phyloP scores from a whole-genome alignment of 2,113 vertebrate genomes.

The Tringa solitaria region DNA sequence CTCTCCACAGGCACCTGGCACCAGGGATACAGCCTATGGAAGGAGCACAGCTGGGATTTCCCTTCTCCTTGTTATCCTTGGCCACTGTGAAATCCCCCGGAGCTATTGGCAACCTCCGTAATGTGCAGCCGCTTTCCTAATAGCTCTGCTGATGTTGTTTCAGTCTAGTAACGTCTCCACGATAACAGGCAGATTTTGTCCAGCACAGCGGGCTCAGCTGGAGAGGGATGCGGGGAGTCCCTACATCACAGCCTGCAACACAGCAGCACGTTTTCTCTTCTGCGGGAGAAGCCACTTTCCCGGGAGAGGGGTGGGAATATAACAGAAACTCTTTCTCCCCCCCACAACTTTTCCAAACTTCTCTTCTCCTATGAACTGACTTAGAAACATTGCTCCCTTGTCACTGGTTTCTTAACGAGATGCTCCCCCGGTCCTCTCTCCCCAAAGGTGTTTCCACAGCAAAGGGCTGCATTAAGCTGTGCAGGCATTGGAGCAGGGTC shows the following conservation, averaged over 20 bases:
- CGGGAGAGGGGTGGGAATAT: not conserved
- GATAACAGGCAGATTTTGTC: not conserved
- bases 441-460: not conserved
- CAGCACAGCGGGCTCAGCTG: not conserved
- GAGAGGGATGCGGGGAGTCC: not conserved
- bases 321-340: not conserved
- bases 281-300: not conserved
- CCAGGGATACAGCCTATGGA: fast-evolving
- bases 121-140: not conserved
- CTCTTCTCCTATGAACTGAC: not conserved
- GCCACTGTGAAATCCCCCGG: not conserved
- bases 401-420: not conserved
- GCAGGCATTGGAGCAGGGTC: not conserved
- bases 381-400: not conserved
- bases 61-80: not conserved
- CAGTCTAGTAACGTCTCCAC: not conserved
- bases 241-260: not conserved
- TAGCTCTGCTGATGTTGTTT: not conserved
- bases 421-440: not conserved
- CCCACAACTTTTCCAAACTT: not conserved
- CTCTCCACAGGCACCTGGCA: not conserved
- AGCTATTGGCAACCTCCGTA: constrained; percentile 2
- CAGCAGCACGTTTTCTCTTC: not conserved
- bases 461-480: not conserved
- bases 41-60: constrained; percentile 16